phyloP scores from a whole-genome alignment of 2,797 vertebrate species.

The Myotis daubentonii region DNA sequence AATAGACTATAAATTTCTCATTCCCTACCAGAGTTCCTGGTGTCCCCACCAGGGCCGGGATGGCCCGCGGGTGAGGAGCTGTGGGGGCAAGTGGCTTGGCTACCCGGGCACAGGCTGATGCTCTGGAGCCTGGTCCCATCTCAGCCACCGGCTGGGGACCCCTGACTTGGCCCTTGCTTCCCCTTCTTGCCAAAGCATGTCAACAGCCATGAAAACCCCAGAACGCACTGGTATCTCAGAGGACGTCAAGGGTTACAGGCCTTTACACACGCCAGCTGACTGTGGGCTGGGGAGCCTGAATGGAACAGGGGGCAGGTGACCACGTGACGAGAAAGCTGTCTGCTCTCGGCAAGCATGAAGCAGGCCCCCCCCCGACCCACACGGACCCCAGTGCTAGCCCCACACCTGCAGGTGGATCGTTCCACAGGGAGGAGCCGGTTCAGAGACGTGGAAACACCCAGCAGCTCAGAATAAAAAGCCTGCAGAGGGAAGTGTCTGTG shows the following conservation, averaged over 20 bases:
- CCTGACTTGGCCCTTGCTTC: background rate
- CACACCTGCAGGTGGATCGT: background rate
- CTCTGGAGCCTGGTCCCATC: background rate
- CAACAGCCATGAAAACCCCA: background rate
- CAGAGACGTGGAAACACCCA: background rate
- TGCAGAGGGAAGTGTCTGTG: background rate
- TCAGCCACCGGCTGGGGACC: no score
- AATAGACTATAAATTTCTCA: background rate
- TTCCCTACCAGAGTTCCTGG: background rate
- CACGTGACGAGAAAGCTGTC: accelerated
- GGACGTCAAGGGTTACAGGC: background rate
- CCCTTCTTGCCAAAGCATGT: background rate
- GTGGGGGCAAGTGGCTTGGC: background rate
- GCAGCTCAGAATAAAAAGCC: background rate
- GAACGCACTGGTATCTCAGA: background rate
- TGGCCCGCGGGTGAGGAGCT: background rate
- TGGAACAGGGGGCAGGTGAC: background rate
- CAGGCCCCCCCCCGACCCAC: background rate
- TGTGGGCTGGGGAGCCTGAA: background rate
- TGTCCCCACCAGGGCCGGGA: background rate
- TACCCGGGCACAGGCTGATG: background rate
- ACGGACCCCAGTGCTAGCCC: background rate
- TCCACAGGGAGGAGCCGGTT: background rate
- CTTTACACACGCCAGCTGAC: background rate
- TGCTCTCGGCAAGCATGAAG: background rate